Base-by-base conservation (phyloP, 2,113 vertebrate species). In the Python bivittatus region DNA sequence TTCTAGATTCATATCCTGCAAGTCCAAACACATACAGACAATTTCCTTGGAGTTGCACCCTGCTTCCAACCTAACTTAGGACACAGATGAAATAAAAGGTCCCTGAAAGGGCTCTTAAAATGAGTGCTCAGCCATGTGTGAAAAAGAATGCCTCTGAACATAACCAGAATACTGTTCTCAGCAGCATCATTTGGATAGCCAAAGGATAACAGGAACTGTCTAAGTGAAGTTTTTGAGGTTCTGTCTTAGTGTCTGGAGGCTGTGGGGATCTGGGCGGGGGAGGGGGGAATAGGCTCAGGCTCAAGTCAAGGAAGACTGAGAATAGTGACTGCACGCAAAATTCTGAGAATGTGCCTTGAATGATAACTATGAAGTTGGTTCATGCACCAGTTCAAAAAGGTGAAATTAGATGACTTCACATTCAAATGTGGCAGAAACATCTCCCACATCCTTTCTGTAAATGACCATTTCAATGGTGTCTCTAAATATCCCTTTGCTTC, bases 1-100 rank as follows among this genome's bases (percentile, higher is more conserved):
- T 98, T 89, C 99, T 98, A 44, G 99, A 99, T 93, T 99, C 98
- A 0, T 99, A 99, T 92, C 99, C 99, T 99, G 96, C 4, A 93
- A 94, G 64, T 92, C 15, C 94, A 61, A 6, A 89, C 4, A 93
- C 6, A 8, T 25, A 89, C 42, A 0, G 13, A 95, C 91, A 91
- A 0, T 2, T 0, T 23, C 27, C 25, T 58, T 48, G 3, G 56
- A 92, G 54, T 60, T 48, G 42, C 11, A 33, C 33, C n/a, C 27
- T 27, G 56, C 9, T 38, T 86, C 33, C 56, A 64, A 38, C 9
- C 27, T 61, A n/a, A 6, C 58, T 4, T 52, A 64, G 52, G 42
- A 23, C 52, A 54, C 27, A 56, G 20, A 4, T 42, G 17, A 53
- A 38, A 42, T 23, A 72, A 79, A 54, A 33, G 52, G 29, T 88